Evolutionary conservation across 1,140 invertebrate genomes (phyloP), one percentile per base, ranked within the genome.

Genomic region (Drosophila truncata): DNA sequence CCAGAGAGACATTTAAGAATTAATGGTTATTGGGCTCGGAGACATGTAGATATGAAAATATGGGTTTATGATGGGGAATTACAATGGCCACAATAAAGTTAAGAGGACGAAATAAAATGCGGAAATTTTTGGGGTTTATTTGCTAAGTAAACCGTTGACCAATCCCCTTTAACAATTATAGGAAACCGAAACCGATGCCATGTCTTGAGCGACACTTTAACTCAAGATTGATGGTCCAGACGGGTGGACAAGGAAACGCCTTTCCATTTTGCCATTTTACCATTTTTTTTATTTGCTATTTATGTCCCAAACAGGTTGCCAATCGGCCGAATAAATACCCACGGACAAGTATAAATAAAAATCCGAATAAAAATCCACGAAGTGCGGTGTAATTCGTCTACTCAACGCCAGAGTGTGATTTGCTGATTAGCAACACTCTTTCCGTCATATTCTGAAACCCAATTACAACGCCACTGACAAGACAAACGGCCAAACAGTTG

Each of bases 381-480:
- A 71, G 71, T 84, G 81, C 81, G 33, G 60, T 85, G 82, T 82
- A 88, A 88, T 90, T 87, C 80, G 84, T 88, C 84, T 87, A 87
- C 84, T 87, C 83, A 80, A 87, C 83, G 84, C 83, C 83, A 88
- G 65, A 90, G 72, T 82, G 52, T 78, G 85, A 90, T 90, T 90
- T 90, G 85, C 85, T 90, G 85, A 90, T 90, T 86, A 90, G 86
- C 85, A 85, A 79, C 82, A 90, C 86, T 90, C 66, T 85, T 88
- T 88, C 85, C 85, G 85, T 90, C 85, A 90, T 90, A 88, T 88
- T 88, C 85, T 90, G 78, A 88, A 85, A 90, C 78, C 85, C 85
- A 88, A 88, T 90, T 90, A 88, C 78, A 90, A 90, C 66, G 78
- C 70, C 73, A 70, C 72, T 76, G 55, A 75, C 84, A 80, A 80